Evolutionary conservation across 2,888 invertebrate genomes (phyloP).

Genomic region (Ectobius pallidus): DNA sequence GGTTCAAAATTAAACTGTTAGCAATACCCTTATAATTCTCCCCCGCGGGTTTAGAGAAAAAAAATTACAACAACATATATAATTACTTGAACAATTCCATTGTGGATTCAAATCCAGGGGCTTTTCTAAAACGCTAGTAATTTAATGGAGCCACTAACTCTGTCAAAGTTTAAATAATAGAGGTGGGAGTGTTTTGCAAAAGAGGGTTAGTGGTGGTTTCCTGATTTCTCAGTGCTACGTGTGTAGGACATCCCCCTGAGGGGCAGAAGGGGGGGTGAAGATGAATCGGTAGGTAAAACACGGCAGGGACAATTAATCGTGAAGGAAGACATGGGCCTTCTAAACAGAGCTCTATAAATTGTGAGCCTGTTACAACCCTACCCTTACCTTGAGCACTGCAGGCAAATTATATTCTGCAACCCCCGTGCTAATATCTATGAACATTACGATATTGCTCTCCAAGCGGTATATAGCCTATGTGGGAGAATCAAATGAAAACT

Average conservation of each 20-base stretch:
- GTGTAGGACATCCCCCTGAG: conserved; percentile 2
- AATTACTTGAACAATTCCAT: neutral
- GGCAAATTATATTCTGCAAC: no score
- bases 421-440: no score
- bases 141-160: neutral
- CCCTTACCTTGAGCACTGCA: neutral
- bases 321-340: conserved; percentile 39
- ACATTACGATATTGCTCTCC: no score
- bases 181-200: conserved; percentile 18
- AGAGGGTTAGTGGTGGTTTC: neutral
- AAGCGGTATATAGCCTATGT: no score
- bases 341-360: conserved; percentile 40
- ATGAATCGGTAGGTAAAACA: conserved; percentile 41
- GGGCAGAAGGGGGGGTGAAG: conserved; percentile 20
- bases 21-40: neutral
- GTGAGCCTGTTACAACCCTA: neutral
- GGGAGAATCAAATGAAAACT: no score
- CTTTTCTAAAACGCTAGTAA: neutral
- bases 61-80: neutral
- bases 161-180: conserved; percentile 37
- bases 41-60: neutral
- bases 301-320: conserved; percentile 39
- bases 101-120: neutral
- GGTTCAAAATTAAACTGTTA: neutral
- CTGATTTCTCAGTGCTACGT: neutral